Base-by-base conservation (phyloP, 37 sponge, comb jelly and placozoan species). In the Bolinopsis microptera region DNA sequence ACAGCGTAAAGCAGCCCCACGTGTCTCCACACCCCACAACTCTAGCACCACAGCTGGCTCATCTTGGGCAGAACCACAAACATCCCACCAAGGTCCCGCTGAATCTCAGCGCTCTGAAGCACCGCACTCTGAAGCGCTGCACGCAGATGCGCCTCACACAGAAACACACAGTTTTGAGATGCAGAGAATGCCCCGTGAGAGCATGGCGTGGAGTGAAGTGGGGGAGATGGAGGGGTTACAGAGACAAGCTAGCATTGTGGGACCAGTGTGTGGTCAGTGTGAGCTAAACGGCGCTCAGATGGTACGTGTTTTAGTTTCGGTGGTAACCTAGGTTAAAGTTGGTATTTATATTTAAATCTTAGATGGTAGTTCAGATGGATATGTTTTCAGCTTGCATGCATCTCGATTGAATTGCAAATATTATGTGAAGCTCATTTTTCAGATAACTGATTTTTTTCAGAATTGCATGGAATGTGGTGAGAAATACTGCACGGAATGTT, bases 401-500 rank as follows among this genome's bases (percentile, higher is more conserved):
- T n/a, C n/a, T n/a, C n/a, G n/a, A n/a, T n/a, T n/a, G n/a, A n/a
- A n/a, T n/a, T n/a, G n/a, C n/a, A n/a, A n/a, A n/a, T n/a, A n/a
- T n/a, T n/a, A n/a, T n/a, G n/a, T n/a, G n/a, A n/a, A n/a, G n/a
- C n/a, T n/a, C n/a, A n/a, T n/a, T n/a, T n/a, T n/a, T n/a, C n/a
- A n/a, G n/a, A n/a, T n/a, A n/a, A n/a, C n/a, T n/a, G n/a, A n/a
- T n/a, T n/a, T n/a, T n/a, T 80, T 80, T 40, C 90, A 86, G 90
- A 86, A 86, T 39, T 86, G 90, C 36, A 41, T 86, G 90, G 90
- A 86, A 39, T 86, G 90, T 23, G 90, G 90, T 5, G 90, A 86
- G 90, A 86, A 86, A 48, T 86, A 86, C 30, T 86, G 90, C 61
- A n/a, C 61, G 1, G 90, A 41, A 38, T 86, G 90, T 86, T 86